Base-by-base conservation (phyloP, 2,113 vertebrate species). In the Phoxinus phoxinus region DNA sequence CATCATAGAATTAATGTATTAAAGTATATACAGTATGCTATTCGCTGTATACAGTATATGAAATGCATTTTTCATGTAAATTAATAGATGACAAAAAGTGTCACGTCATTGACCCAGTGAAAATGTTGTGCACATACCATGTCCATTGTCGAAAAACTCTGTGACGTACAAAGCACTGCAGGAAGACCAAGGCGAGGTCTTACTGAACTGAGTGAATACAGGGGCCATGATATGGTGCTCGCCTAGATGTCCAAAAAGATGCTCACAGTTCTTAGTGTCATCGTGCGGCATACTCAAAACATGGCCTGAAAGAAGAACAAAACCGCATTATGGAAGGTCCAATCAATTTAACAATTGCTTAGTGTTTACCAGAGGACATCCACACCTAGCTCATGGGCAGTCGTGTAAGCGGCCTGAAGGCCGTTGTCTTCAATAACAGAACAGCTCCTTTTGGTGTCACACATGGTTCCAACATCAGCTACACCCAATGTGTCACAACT, bases 151-250 rank as follows among this genome's bases (percentile, higher is more conserved):
- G 25, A 99, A 93, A 92, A 99, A 99, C 88, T 99, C 97, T 0
- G 97, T 99, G 93, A 99, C 94, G 91, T 99, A 97, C 87, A 97
- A 97, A 0, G 97, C 97, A 0, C 98, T 99, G 95, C 98, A 99
- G 86, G 96, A 95, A 0, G 98, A 99, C 98, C 98, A 99, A 59
- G 98, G 98, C 63, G 95, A 97, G 91, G 94, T 94, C 2, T 97
- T 96, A 89, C 97, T 97, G 0, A 99, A 97, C 93, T 98, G 97
- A 90, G 97, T 98, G 58, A 98, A 96, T 0, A 98, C 98, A 3
- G 98, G 97, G 17, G 98, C 99, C 98, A 99, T 99, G 97, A 99
- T 97, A 92, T 99, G 97, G 90, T 98, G 97, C 91, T 96, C 96
- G 85, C 93, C 96, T 84, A 98, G 93, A 84, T 94, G 96, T 69